A percentile compares a stretch with the other conserved stretches of the same genome.
These are phyloP conservation scores for Aphodius sticticus DNA, from an alignment of 2,888 invertebrate genomes.

Conservation along the genomic window DNA sequence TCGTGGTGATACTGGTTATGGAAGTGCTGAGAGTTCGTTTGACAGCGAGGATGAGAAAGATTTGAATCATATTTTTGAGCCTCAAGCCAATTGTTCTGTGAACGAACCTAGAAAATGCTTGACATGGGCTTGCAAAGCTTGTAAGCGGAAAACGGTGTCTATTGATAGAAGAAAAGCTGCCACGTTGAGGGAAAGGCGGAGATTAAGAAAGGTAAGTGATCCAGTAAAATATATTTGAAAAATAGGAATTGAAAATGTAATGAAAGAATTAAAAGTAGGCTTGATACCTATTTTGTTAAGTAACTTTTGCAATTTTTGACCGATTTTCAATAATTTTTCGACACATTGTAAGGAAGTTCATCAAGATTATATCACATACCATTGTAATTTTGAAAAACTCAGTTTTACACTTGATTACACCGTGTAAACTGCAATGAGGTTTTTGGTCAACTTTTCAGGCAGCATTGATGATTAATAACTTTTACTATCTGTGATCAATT, in stretches of 20 bases:
- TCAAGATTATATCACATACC: too few relatives aligned
- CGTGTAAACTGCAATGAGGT: too few relatives aligned
- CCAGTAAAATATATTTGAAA: too few relatives aligned
- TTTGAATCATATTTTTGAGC: constrained; percentile 60
- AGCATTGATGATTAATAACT: too few relatives aligned
- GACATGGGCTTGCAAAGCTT: constrained; percentile 97
- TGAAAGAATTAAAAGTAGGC: too few relatives aligned
- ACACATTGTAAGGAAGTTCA: too few relatives aligned
- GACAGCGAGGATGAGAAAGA: constrained; percentile 57
- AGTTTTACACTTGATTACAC: too few relatives aligned
- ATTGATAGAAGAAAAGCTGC: constrained; percentile 97
- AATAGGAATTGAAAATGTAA: too few relatives aligned
- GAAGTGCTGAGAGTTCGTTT: constrained; percentile 55
- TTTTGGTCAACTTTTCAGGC: too few relatives aligned
- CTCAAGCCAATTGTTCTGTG: constrained; percentile 53
- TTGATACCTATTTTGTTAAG: constrained; percentile 20
- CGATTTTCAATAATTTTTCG: too few relatives aligned
- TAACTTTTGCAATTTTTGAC: background rate
- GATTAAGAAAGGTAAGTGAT: constrained; percentile 85
- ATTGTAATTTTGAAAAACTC: too few relatives aligned
- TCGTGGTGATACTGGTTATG: constrained; percentile 53
- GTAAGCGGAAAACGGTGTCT: constrained; percentile 94
- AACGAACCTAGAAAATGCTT: constrained; percentile 78
- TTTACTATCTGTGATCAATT: too few relatives aligned
- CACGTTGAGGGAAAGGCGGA: constrained; percentile 90